Conservation (phyloP, 1,140 invertebrate genomes). For the Euwallacea fornicatus region DNA sequence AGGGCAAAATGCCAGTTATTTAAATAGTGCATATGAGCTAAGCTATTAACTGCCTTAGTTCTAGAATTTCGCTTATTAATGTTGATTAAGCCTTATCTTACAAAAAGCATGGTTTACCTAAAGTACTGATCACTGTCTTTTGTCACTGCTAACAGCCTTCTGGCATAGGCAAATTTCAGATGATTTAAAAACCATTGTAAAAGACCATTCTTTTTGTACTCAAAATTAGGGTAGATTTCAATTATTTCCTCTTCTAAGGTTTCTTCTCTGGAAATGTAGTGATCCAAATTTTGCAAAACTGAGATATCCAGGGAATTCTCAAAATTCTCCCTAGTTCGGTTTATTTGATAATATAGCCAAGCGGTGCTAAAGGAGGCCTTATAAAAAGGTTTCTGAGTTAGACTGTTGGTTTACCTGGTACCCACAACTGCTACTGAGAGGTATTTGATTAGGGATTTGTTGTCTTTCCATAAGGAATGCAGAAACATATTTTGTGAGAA, state of each 20-base stretch:
- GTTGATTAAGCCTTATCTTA: slow-evolving; percentile 14
- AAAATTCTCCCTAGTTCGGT: slow-evolving; percentile 45
- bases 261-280: slow-evolving; percentile 32
- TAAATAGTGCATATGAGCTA: slow-evolving; percentile 50
- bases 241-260: slow-evolving; percentile 37
- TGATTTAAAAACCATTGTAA: slow-evolving; percentile 49
- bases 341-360: slow-evolving; percentile 49
- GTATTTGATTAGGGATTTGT: slow-evolving; percentile 29
- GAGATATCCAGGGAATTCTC: slow-evolving; percentile 48
- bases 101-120: slow-evolving; percentile 9
- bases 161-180: slow-evolving; percentile 57
- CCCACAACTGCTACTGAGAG: slow-evolving; percentile 29
- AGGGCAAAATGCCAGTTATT: slow-evolving; percentile 64
- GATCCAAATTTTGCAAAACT: slow-evolving; percentile 43
- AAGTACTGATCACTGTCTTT: slow-evolving; percentile 39
- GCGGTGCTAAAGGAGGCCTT: slow-evolving; percentile 38
- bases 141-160: slow-evolving; percentile 54
- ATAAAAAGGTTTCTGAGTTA: neutral
- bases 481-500: slow-evolving; percentile 2
- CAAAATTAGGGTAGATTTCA: slow-evolving; percentile 32
- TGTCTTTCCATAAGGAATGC: slow-evolving; percentile 19
- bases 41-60: slow-evolving; percentile 54
- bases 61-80: slow-evolving; percentile 39
- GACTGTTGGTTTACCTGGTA: slow-evolving; percentile 19
- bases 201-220: slow-evolving; percentile 25